Percentiles rank a stretch among this genome's conserved stretches.
Conservation (phyloP, 2,888 invertebrate genomes). For the Dione vanillae region DNA sequence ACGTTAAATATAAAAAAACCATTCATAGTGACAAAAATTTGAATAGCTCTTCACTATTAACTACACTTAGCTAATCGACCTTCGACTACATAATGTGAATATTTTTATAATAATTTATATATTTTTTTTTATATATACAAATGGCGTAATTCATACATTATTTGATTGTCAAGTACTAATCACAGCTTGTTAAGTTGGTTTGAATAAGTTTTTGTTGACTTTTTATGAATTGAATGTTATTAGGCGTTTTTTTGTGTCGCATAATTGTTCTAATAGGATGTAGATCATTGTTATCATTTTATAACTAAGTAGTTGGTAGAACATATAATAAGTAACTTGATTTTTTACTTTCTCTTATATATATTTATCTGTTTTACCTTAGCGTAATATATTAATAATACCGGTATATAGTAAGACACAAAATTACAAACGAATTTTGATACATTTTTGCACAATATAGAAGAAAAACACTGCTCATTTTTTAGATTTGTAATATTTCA, state of each 20-base stretch:
- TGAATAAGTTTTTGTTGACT: constrained; percentile 30
- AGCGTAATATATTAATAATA: no score
- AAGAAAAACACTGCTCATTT: no score
- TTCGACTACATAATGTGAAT: background rate
- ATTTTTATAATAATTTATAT: constrained; percentile 13
- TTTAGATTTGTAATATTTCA: no score
- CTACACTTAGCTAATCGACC: background rate
- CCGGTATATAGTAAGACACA: no score
- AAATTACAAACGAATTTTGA: no score
- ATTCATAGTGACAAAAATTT: background rate
- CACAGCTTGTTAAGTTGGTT: constrained; percentile 25
- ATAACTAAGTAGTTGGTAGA: constrained; percentile 8
- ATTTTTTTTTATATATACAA: background rate
- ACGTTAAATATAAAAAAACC: background rate
- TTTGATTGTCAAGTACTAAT: constrained; percentile 38
- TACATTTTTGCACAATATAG: no score
- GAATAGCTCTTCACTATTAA: background rate
- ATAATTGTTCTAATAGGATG: constrained; percentile 41
- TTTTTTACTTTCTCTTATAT: no score
- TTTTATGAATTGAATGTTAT: constrained; percentile 24
- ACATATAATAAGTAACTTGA: background rate
- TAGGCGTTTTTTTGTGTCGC: constrained; percentile 10
- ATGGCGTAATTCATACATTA: constrained; percentile 24
- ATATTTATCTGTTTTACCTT: no score
- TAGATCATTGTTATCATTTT: constrained; percentile 32